Base-by-base conservation (phyloP, 2,113 vertebrate genomes). In the Boleophthalmus pectinirostris region DNA sequence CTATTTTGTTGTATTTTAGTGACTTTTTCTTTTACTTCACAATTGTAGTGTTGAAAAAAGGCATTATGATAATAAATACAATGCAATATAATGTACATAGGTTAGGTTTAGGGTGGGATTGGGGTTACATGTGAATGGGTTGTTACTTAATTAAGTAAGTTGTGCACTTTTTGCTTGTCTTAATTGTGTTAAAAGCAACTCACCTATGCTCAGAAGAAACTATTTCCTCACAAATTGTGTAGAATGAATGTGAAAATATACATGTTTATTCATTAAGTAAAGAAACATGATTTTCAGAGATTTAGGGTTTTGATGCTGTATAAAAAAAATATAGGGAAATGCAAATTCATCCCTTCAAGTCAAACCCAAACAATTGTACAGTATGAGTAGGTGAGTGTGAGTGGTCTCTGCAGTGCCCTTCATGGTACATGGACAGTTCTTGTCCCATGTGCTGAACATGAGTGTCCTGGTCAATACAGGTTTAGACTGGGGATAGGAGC, bases 401-500 rank as follows among this genome's bases (percentile, higher is more conserved):
- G 21, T 49, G 9, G 25, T 63, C 20, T 65, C 24, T 29, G 49
- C 49, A 69, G 57, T 66, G 72, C 57, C 69, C 61, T 3, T 2
- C 0, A 66, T 21, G 49, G 72, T 64, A 2, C 38, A 45, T 70
- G 66, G 76, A n/a, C 14, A 18, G 46, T 64, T 61, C 65, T 11
- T 20, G 54, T 47, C 33, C 64, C 64, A 23, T 66, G 23, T 12
- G 46, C 56, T 54, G 64, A 77, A 69, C 58, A 51, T 45, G 29
- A 3, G 54, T 2, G 1, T 33, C 15, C 23, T 46, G 21, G 5
- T 72, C 68, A 24, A 73, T 53, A 33, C 53, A 46, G 66, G 25
- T 18, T 68, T 45, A 68, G 47, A 78, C 68, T 72, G 15, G 64
- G 64, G 69, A 56, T n/a, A 56, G 21, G 67, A 81, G 66, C 78